Evolutionary conservation across 2,888 invertebrate genomes (phyloP), one percentile per base, ranked within the genome.

Genomic region (Chorisops tibialis): DNA sequence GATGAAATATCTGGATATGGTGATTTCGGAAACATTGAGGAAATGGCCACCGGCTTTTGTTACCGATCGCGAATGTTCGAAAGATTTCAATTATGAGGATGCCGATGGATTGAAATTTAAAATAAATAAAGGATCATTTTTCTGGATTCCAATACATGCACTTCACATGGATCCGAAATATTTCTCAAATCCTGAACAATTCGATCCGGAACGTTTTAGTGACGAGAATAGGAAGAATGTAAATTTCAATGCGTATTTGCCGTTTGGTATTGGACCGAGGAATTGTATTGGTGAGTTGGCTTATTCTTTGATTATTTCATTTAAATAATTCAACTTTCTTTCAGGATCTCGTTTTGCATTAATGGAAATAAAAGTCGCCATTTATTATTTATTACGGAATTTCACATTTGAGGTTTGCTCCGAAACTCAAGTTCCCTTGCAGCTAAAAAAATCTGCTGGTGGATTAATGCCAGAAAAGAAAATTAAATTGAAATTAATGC

Each of bases 1-100:
- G 30, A 80, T 86, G 82, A 78, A 79, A 19, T 86, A 85, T 63
- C 70, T 86, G 76, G 85, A 85, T 61, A 83, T 83, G 83, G 82
- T 85, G 0, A 71, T 85, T 0, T 82, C 83, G 68, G 83, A 83
- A 68, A 62, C 77, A 0, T 68, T 83, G 4, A 71, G 83, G 12
- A 71, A 72, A 51, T 84, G 83, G 82, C 74, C 83, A 0, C 74
- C 81, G 0, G 79, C 71, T 0, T 59, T 75, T 0, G 69, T 70
- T 0, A 69, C 78, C 1, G 83, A 84, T 65, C 77, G 84, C 21
- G 18, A 73, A 0, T 84, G 84, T 65, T 69, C 73, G 1, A 82
- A 80, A 68, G 79, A 80, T 37, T 85, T 81, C 68, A 79, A 16
- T 65, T 71, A 61, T 16, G 61, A 66, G 9, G 45, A 66, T 51